These are phyloP conservation scores for Rhea americana DNA, from an alignment of 2,113 vertebrate genomes.

Conservation along the genomic window DNA sequence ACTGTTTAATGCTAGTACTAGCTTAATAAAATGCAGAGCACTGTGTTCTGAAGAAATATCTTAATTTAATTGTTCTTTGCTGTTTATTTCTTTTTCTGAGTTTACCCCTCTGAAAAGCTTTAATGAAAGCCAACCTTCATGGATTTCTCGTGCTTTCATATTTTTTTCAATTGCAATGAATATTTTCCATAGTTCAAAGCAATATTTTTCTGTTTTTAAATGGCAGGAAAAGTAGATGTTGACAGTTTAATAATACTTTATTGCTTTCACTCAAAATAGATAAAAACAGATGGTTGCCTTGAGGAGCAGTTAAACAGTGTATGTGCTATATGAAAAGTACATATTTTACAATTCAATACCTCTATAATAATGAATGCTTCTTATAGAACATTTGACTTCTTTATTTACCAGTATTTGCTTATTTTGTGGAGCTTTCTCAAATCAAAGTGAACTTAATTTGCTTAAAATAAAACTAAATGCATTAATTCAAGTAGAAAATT, in stretches of 20 bases:
- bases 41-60: neutral
- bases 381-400: constrained; percentile 14
- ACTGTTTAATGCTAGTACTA: neutral
- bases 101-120: constrained; percentile 22
- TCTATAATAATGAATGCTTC: neutral
- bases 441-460: constrained; percentile 9
- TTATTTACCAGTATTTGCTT: constrained; percentile 20
- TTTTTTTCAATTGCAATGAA: neutral
- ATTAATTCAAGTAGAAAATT: constrained; percentile 12
- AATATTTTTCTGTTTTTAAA: constrained; percentile 29
- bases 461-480: constrained; percentile 18
- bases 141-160: constrained; percentile 7
- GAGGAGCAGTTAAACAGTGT: constrained; percentile 28
- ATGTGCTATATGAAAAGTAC: constrained; percentile 31
- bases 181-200: constrained; percentile 14
- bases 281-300: constrained; percentile 45
- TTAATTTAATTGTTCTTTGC: constrained; percentile 9
- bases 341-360: constrained; percentile 40
- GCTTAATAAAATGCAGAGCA: neutral
- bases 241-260: constrained; percentile 51
- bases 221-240: constrained; percentile 37
- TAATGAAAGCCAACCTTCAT: constrained; percentile 21
- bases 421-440: constrained; percentile 9
- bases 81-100: neutral
- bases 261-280: constrained; percentile 33